phyloP scores from a whole-genome alignment of 2,797 vertebrate species.

The Chaetophractus vellerosus region DNA sequence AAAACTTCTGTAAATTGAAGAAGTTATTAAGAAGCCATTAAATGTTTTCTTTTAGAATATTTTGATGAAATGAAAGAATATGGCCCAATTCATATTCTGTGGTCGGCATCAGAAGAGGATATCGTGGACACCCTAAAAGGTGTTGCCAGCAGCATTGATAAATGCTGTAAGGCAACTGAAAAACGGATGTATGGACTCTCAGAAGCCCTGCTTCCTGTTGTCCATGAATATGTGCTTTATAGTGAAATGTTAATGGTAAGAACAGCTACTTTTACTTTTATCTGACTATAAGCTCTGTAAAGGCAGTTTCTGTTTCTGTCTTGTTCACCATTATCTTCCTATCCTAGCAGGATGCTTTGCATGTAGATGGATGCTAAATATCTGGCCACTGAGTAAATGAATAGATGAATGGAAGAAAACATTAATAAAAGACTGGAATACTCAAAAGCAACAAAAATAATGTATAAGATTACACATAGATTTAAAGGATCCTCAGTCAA shows the following conservation, averaged over 20 bases:
- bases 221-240: conserved; percentile 97
- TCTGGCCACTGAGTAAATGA: background rate
- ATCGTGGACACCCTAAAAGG: conserved; percentile 92
- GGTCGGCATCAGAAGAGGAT: conserved; percentile 94
- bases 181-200: conserved; percentile 92
- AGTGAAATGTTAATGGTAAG: conserved; percentile 96
- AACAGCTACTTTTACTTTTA: background rate
- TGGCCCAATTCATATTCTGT: conserved; percentile 93
- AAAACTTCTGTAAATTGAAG: background rate
- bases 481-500: background rate
- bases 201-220: conserved; percentile 92
- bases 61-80: conserved; percentile 95
- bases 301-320: background rate
- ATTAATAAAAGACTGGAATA: background rate
- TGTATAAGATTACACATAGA: background rate
- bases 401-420: background rate
- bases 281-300: background rate
- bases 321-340: background rate
- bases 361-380: background rate
- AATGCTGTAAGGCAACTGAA: conserved; percentile 93
- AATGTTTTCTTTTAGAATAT: conserved; percentile 91
- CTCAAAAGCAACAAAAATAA: background rate
- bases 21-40: background rate
- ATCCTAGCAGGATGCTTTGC: background rate
- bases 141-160: conserved; percentile 93